phyloP scores from a whole-genome alignment of 2,888 invertebrate genomes.

The Chrysolina oricalcia region DNA sequence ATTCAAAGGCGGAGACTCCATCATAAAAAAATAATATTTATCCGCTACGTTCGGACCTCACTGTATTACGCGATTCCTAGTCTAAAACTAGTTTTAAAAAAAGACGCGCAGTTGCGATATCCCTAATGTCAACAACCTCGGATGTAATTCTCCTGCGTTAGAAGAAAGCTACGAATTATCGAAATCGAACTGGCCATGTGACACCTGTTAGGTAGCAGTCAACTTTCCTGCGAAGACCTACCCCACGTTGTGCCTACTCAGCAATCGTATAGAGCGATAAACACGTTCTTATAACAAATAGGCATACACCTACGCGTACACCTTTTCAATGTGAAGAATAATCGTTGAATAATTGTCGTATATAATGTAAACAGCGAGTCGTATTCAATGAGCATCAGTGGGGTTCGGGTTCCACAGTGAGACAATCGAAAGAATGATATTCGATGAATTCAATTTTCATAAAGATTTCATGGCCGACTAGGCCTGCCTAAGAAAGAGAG shows the following conservation, averaged over 20 bases:
- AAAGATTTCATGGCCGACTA: too few species aligned
- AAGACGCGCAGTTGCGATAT: neutral
- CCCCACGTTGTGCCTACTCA: conserved; percentile 23
- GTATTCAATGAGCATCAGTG: conserved; percentile 8
- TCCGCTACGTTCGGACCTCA: too few species aligned
- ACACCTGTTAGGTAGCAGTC: conserved; percentile 1
- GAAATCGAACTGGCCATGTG: neutral
- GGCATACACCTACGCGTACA: conserved; percentile 53
- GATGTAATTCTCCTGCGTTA: neutral
- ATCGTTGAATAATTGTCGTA: conserved; percentile 50
- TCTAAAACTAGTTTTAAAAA: neutral
- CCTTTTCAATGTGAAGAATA: conserved; percentile 54
- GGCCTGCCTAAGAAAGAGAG: too few species aligned
- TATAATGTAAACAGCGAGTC: conserved; percentile 31
- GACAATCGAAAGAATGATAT: neutral
- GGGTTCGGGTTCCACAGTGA: conserved; percentile 9
- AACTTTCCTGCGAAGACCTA: conserved; percentile 17
- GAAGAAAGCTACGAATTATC: neutral
- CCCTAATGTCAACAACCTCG: neutral
- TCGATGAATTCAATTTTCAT: neutral
- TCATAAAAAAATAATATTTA: too few species aligned
- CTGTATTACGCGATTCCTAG: neutral
- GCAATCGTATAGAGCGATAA: conserved; percentile 42
- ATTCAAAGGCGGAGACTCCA: too few species aligned
- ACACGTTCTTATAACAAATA: conserved; percentile 56